Base-by-base conservation (phyloP, 2,888 invertebrate species). In the Myathropa florea region DNA sequence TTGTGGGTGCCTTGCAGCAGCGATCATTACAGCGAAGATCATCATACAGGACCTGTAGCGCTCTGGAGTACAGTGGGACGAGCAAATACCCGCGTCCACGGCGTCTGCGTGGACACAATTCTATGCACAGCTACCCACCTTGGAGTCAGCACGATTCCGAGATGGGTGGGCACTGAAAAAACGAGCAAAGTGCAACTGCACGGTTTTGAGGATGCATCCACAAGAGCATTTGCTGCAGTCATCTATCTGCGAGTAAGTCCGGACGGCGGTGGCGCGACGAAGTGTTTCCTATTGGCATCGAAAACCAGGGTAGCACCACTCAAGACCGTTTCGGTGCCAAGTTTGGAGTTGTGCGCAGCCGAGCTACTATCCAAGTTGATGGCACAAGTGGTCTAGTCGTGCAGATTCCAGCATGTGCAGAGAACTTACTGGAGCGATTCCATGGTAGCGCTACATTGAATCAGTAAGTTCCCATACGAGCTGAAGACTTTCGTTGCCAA, bases 341-440 rank as follows among this genome's bases (percentile, higher is more conserved):
- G 82, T 6, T 14, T 86, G 63, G 70, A 70, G 46, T 26, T 73
- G 21, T 57, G 55, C 33, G 68, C 46, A 55, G 64, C 72, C 4
- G 33, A 75, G 26, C 46, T 81, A 23, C n/a, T 73, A 10, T 61
- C 30, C 33, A 65, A 30, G 4, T 30, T 79, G 21, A 39, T 65
- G 55, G 30, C 24, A 6, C 30, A 67, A 12, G 61, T 57, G 1
- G 18, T 23, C 39, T 28, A 46, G 10, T 60, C 46, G 33, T 36
- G 57, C 4, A 39, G 26, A 14, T 59, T 24, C 4, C 6, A 12
- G 0, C 18, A 64, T 18, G 28, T 67, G 21, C 9, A n/a, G 9
- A 65, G 59, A 39, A 65, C 53, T 4, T 36, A 61, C 14, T 82
- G 88, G 83, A 71, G 70, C 6, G 85, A 86, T 46, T 88, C 85